Evolutionary conservation across 2,113 vertebrate genomes (phyloP).

Genomic region (Halcyon malimbica): DNA sequence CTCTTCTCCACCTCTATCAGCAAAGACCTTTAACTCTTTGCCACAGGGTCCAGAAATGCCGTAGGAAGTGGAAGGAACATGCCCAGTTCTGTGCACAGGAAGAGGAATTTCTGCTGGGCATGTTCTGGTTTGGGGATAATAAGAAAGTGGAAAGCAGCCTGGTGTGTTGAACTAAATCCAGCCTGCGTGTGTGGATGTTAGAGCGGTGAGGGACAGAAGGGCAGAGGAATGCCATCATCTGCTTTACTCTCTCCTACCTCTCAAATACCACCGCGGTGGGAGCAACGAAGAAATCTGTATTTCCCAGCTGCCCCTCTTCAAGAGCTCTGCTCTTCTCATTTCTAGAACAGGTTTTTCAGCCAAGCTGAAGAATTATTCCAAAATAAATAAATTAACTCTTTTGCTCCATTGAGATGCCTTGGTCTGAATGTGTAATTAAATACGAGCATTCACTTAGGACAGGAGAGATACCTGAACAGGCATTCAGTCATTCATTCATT

Average conservation of each 20-base stretch:
- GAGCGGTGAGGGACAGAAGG: background rate
- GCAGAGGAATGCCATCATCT: slow-evolving; percentile 3
- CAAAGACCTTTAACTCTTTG: background rate
- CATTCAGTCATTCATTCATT: background rate
- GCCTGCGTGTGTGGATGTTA: background rate
- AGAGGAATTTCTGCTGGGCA: slow-evolving; percentile 7
- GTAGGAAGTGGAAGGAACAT: background rate
- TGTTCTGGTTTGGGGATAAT: background rate
- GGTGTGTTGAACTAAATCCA: background rate
- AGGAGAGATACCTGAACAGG: fast-evolving
- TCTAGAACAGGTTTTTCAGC: background rate
- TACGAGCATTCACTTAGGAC: background rate
- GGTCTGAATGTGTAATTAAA: background rate
- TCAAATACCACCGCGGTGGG: background rate
- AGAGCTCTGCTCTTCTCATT: background rate
- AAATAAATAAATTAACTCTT: background rate
- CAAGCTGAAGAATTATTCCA: background rate
- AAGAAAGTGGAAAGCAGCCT: background rate
- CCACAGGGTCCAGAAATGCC: background rate
- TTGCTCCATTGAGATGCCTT: background rate
- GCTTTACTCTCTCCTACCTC: background rate
- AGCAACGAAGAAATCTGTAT: background rate
- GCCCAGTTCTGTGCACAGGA: background rate
- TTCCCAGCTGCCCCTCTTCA: background rate
- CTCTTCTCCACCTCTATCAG: background rate